A percentile compares a stretch with the other conserved stretches of the same genome.
phyloP scores from a whole-genome alignment of 2,113 vertebrate species.

The Pyrgilauda ruficollis region DNA sequence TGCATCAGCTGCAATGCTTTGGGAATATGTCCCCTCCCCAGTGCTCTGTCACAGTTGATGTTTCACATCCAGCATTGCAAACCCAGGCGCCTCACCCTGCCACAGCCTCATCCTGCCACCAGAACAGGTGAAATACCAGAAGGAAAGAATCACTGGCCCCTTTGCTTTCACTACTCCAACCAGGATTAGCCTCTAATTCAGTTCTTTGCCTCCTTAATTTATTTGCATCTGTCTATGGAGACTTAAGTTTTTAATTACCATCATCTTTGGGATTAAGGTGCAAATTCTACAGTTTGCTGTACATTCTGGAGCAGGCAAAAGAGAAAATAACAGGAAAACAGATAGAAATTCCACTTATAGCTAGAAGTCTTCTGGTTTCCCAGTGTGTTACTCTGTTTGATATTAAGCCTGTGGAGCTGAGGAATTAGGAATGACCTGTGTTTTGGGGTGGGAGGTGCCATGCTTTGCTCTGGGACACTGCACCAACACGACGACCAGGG shows the following conservation, averaged over 20 bases:
- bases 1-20: neutral
- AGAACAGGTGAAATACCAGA: constrained; percentile 34
- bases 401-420: neutral
- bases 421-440: neutral
- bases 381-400: neutral
- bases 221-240: constrained; percentile 40
- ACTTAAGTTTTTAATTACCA: constrained; percentile 54
- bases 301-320: neutral
- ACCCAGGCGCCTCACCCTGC: neutral
- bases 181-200: constrained; percentile 44
- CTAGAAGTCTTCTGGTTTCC: neutral
- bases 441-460: neutral
- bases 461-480: neutral
- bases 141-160: constrained; percentile 1
- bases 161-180: constrained; percentile 25
- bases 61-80: neutral
- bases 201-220: constrained; percentile 24
- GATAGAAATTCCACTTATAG: neutral
- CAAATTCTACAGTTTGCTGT: neutral
- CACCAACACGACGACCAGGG: fast-evolving
- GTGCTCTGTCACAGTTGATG: neutral
- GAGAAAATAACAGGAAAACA: neutral
- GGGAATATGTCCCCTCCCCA: neutral
- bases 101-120: neutral
- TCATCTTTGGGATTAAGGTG: constrained; percentile 34